Base-by-base conservation (phyloP, 2,888 invertebrate genomes). In the Bellardia bayeri region DNA sequence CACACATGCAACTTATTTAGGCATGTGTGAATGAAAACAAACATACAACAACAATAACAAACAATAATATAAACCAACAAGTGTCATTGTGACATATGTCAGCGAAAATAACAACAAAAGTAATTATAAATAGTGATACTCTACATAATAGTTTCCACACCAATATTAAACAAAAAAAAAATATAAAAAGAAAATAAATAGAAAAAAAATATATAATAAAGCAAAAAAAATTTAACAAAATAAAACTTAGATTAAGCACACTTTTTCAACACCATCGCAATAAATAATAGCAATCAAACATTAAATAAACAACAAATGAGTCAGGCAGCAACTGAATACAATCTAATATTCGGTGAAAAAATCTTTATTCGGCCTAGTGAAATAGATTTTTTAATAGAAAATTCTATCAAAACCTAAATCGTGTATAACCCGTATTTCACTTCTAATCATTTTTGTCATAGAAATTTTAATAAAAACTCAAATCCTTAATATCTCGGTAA, bases 31-130 rank as follows among this genome's bases (percentile, higher is more conserved):
- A 71, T 71, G 51, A 72, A 66, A 72, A 45, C 16, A 63, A 76
- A 71, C 49, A 51, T 49, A 16, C 1, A 9, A 11, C 6, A 45
- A n/a, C 64, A 61, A 40, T 23, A 66, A 42, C 69, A 85, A 76
- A 33, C 8, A 45, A 5, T 56, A 61, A 30, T 30, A 66, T 23
- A 23, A 0, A 23, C 33, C 69, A 85, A 74, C 76, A 82, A 78
- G 72, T 72, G 78, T 82, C 86, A 74, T 78, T 63, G 72, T 79
- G 78, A 74, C 82, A 82, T 74, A 74, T 86, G 86, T 69, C 82
- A 82, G 30, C 37, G 23, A 74, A 85, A 75, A 75, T 69, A 75
- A 69, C 40, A 30, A 85, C 6, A 61, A 49, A 49, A 66, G 42
- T 49, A 64, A 76, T 58, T 71, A 56, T 33, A 56, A 56, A 64